Evolutionary conservation across 2,888 invertebrate genomes (phyloP).

Genomic region (Melipona bicolor): DNA sequence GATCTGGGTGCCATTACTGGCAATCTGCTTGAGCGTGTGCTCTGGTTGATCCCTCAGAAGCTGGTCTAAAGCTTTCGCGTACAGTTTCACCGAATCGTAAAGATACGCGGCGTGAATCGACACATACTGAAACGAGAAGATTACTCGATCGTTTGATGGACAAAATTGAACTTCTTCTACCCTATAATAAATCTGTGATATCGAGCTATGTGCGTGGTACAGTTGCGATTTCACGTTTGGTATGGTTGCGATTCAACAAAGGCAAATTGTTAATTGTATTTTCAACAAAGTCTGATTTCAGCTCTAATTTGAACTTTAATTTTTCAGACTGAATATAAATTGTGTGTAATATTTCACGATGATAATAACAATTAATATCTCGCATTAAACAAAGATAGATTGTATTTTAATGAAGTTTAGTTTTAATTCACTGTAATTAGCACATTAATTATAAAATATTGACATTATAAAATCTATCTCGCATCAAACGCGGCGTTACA

Average conservation of each 20-base stretch:
- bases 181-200: background rate
- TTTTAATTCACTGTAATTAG: too few relatives aligned
- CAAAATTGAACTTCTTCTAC: background rate
- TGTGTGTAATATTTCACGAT: background rate
- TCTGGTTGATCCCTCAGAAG: constrained; percentile 88
- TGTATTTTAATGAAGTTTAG: too few relatives aligned
- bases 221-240: background rate
- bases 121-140: constrained; percentile 88
- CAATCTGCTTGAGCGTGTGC: constrained; percentile 88
- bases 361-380: background rate
- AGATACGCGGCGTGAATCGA: constrained; percentile 96
- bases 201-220: background rate
- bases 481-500: background rate
- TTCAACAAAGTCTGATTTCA: background rate
- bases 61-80: constrained; percentile 93
- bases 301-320: background rate
- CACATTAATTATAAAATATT: too few relatives aligned
- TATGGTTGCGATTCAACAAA: background rate
- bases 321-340: background rate
- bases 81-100: constrained; percentile 97
- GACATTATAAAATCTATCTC: background rate
- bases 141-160: background rate
- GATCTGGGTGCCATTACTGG: constrained; percentile 94
- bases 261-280: background rate
- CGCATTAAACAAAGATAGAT: too few relatives aligned